Percentiles rank a stretch among this genome's conserved stretches.
These are phyloP conservation scores for Troides helena DNA, from an alignment of 2,888 invertebrate species.

Conservation along the genomic window DNA sequence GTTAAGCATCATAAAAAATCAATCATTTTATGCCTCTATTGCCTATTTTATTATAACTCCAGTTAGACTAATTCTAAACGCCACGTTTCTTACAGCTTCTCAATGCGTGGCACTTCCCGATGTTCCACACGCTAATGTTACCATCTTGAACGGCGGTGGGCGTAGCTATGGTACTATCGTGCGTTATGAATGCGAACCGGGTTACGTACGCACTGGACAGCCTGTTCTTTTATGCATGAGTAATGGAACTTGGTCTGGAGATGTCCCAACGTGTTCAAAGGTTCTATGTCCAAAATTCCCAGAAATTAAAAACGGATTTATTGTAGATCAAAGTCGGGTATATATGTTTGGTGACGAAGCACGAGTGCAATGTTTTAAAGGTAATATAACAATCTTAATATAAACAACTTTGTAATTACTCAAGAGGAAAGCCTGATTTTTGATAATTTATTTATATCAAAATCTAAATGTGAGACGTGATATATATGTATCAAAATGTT, in stretches of 20 bases:
- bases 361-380: constrained; percentile 92
- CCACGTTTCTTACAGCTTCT: constrained; percentile 83
- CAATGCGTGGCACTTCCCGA: constrained; percentile 93
- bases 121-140: constrained; percentile 92
- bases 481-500: not conserved
- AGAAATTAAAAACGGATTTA: constrained; percentile 91
- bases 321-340: constrained; percentile 87
- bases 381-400: constrained; percentile 40
- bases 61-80: too few relatives aligned
- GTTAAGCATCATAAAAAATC: not conserved
- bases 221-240: constrained; percentile 97
- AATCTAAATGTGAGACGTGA: not conserved
- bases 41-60: not conserved
- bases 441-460: not conserved
- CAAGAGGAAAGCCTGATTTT: not conserved
- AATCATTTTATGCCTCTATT: not conserved
- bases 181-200: constrained; percentile 94
- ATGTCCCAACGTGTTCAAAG: constrained; percentile 92
- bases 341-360: constrained; percentile 95
- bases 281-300: constrained; percentile 87
- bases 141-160: constrained; percentile 93
- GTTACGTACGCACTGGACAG: constrained; percentile 92
- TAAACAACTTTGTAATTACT: too few relatives aligned
- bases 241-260: constrained; percentile 96
- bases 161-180: constrained; percentile 96